phyloP scores from a whole-genome alignment of 2,113 vertebrate species.

The Excalfactoria chinensis region DNA sequence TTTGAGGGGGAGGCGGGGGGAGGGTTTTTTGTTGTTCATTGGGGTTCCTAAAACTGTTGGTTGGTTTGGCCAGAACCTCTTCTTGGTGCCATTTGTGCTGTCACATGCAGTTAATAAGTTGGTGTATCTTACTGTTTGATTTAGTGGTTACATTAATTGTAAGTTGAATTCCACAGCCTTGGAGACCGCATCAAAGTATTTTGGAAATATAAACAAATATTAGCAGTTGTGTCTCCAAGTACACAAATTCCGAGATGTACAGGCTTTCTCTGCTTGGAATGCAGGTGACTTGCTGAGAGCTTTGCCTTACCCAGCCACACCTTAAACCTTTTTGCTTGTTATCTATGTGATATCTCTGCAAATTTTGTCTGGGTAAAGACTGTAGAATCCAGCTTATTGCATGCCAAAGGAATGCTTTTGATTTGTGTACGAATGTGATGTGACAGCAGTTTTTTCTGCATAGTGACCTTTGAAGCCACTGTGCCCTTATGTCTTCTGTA shows the following conservation, averaged over 20 bases:
- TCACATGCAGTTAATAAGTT: not conserved
- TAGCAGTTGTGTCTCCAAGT: not conserved
- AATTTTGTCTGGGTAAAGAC: constrained; percentile 39
- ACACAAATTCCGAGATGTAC: not conserved
- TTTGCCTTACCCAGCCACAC: not conserved
- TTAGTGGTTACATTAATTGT: not conserved
- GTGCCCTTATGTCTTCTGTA: not conserved
- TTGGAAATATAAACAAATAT: not conserved
- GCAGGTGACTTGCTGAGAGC: constrained; percentile 3
- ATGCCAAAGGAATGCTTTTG: constrained; percentile 21
- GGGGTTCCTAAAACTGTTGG: not conserved
- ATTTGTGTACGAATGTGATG: not conserved
- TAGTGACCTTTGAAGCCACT: not conserved
- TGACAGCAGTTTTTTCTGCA: not conserved
- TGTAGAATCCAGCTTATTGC: not conserved
- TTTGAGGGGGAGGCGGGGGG: too few species aligned
- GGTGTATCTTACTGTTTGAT: not conserved
- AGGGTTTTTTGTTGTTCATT: not conserved
- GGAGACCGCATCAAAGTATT: not conserved
- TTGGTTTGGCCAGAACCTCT: not conserved
- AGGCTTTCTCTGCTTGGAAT: not conserved
- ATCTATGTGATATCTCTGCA: constrained; percentile 3
- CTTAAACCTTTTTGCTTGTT: not conserved
- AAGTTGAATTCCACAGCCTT: not conserved
- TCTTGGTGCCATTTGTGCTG: rapidly evolving